Evolutionary conservation across 2,797 vertebrate species (phyloP).

Genomic region (Poecile montanus): DNA sequence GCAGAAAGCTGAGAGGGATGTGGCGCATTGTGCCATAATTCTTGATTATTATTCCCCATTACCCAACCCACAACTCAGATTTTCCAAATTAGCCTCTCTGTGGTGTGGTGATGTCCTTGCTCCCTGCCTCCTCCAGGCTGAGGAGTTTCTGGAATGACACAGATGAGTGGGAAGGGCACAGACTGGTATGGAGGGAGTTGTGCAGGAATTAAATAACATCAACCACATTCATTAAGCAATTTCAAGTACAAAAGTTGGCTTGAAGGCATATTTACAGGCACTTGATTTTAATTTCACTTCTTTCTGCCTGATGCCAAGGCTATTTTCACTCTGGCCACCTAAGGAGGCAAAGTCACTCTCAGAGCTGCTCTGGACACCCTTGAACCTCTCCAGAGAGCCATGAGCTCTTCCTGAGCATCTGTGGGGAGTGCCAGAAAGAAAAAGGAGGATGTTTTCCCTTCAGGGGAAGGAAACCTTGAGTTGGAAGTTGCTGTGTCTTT

Average conservation of each 20-base stretch:
- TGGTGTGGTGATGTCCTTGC: not conserved
- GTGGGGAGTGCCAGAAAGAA: not conserved
- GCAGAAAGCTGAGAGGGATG: not conserved
- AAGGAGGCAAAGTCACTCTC: not conserved
- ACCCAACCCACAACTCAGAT: not conserved
- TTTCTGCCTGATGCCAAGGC: not conserved
- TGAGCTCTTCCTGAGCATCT: not conserved
- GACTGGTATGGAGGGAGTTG: not conserved
- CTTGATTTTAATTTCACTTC: not conserved
- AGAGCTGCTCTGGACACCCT: not conserved
- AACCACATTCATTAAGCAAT: not conserved
- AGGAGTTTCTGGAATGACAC: not conserved
- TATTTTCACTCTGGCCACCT: not conserved
- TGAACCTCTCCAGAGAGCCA: not conserved
- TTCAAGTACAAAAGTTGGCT: not conserved
- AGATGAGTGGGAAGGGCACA: not conserved
- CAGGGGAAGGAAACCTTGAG: not conserved
- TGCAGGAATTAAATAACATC: not conserved
- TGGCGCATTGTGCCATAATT: not conserved
- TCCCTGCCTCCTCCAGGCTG: not conserved
- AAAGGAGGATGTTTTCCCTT: not conserved
- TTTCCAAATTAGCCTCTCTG: not conserved
- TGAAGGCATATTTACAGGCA: not conserved
- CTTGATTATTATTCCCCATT: not conserved
- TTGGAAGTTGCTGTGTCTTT: not conserved